Evolutionary conservation across 2,113 vertebrate genomes (phyloP), one percentile per base, ranked within the genome.

Genomic region (Puntigrus tetrazona): DNA sequence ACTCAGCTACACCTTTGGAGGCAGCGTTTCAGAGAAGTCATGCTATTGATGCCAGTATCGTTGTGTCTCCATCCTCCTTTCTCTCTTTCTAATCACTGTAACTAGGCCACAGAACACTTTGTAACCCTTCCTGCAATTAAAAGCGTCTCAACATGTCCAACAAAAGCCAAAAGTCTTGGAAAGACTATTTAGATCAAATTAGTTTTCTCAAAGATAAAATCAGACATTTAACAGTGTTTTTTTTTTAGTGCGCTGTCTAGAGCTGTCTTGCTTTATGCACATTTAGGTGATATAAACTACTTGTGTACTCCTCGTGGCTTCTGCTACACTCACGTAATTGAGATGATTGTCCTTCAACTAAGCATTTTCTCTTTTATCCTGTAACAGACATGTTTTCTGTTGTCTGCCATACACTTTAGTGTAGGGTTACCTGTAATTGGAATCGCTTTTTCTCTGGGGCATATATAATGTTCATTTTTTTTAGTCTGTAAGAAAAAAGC

Each of bases 101-200:
- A 77, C 27, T 65, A 70, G 52, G 84, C 86, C 89, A 88, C 75
- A 79, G 78, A 89, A 74, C 77, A 74, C 76, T 85, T 77, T 86
- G 88, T 79, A 87, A 89, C 31, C 41, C 83, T 86, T 47, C 69
- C 72, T 80, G 14, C 74, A 78, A 69, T 85, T 63, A 63, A 83
- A 83, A 84, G 77, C 47, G 7, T 86, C 82, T 85, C 31, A 86
- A 87, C 88, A 87, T 87, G 86, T 82, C 52, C 77, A 59, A 69
- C 25, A 27, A 85, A 36, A 84, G 29, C 72, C 61, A 77, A 79
- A 41, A 76, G 82, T 16, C 34, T 31, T 50, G 52, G 82, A 78
- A 61, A 70, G 59, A 36, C 80, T 73, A 79, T 72, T 72, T 41
- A 29, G 1, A 18, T 41, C 5, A 25, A 18, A 78, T 25, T 4